phyloP scores from a whole-genome alignment of 2,888 invertebrate species.

The Synergus itoensis region DNA sequence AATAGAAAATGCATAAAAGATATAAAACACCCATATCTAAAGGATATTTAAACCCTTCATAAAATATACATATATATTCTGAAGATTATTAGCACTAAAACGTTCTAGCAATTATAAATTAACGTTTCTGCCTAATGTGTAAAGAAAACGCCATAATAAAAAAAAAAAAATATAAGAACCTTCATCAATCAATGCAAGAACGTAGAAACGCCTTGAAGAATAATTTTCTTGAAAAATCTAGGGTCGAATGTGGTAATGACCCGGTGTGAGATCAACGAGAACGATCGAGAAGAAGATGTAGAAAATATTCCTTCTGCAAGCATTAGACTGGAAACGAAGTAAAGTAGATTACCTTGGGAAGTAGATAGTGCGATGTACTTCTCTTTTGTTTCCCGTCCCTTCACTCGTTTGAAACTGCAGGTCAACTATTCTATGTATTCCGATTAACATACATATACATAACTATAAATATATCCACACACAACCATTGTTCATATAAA shows the following conservation, averaged over 20 bases:
- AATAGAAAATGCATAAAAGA: no score
- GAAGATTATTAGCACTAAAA: background rate
- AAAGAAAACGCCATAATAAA: background rate
- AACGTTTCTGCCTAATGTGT: background rate
- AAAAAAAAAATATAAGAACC: slow-evolving; percentile 1
- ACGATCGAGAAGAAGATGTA: slow-evolving; percentile 29
- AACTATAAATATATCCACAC: slow-evolving; percentile 17
- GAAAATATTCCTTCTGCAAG: slow-evolving; percentile 41
- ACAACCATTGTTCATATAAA: slow-evolving; percentile 3
- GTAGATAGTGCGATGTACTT: slow-evolving; percentile 37
- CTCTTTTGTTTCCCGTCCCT: slow-evolving; percentile 40
- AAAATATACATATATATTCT: no score
- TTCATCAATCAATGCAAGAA: background rate
- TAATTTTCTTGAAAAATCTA: slow-evolving; percentile 22
- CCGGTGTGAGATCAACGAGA: slow-evolving; percentile 32
- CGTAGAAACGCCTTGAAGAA: slow-evolving; percentile 9
- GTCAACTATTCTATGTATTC: slow-evolving; percentile 32
- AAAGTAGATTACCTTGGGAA: slow-evolving; percentile 39
- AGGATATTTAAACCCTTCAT: no score
- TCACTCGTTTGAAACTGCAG: slow-evolving; percentile 37
- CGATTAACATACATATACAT: slow-evolving; percentile 32
- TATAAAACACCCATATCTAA: no score
- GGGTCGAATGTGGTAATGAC: slow-evolving; percentile 14
- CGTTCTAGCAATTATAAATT: background rate
- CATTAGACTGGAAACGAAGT: slow-evolving; percentile 41